Evolutionary conservation across 2,888 invertebrate species (phyloP).

Genomic region (Acanthosepion esculentum): DNA sequence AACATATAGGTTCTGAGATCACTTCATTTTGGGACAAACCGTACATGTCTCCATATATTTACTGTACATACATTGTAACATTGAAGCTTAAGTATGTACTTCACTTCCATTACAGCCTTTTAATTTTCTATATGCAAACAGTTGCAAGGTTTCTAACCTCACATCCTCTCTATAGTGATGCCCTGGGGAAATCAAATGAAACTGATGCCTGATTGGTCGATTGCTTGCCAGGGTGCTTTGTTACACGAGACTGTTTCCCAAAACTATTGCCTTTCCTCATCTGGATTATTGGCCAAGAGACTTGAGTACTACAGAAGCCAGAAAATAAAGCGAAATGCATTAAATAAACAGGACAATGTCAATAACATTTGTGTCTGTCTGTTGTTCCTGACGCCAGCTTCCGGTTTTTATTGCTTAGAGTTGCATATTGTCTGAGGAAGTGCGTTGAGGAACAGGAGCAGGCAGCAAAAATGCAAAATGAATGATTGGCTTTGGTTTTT

Average conservation of each 20-base stretch:
- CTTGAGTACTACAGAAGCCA: neutral
- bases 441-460: neutral
- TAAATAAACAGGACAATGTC: neutral
- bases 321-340: neutral
- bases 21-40: neutral
- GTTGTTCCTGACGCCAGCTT: neutral
- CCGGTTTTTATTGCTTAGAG: neutral
- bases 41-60: neutral
- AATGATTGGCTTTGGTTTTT: neutral
- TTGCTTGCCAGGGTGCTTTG: constrained; percentile 21
- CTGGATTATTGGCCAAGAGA: neutral
- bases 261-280: neutral
- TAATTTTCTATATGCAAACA: constrained; percentile 33
- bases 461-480: neutral
- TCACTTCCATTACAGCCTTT: neutral
- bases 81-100: neutral
- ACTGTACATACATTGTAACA: neutral
- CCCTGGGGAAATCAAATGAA: neutral
- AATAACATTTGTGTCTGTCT: constrained; percentile 2
- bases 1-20: neutral
- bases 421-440: neutral
- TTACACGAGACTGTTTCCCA: neutral
- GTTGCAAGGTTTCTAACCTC: neutral
- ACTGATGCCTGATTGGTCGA: constrained; percentile 33
- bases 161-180: neutral